Evolutionary conservation across 2,888 invertebrate genomes (phyloP).

Genomic region (Girardia tigrina): DNA sequence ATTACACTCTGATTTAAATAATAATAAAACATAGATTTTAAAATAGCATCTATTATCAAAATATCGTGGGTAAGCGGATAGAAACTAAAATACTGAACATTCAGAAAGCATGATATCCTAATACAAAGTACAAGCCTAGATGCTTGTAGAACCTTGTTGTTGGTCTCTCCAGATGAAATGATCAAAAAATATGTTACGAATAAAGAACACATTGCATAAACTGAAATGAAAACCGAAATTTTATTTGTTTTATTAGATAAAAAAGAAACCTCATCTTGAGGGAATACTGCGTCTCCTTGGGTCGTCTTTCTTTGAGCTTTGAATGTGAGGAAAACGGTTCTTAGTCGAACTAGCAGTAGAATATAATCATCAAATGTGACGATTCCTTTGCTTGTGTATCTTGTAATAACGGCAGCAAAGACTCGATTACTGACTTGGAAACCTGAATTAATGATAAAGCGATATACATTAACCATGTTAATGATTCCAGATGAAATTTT

Average conservation of each 20-base stretch:
- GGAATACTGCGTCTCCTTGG: constrained; percentile 24
- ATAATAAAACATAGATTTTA: not conserved
- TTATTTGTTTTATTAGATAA: no score
- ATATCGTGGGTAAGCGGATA: not conserved
- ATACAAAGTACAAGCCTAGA: no score
- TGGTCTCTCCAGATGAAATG: no score
- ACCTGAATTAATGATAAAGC: constrained; percentile 41
- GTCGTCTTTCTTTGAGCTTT: constrained; percentile 28
- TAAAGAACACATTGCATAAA: constrained; percentile 18
- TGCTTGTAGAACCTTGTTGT: no score
- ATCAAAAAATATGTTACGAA: not conserved
- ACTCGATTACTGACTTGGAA: constrained; percentile 76
- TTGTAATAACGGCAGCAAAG: constrained; percentile 71
- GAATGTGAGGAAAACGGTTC: constrained; percentile 66
- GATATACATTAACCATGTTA: no score
- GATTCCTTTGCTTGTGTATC: constrained; percentile 68
- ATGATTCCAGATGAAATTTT: no score
- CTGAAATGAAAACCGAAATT: no score
- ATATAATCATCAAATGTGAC: constrained; percentile 85
- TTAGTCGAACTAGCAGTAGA: constrained; percentile 77
- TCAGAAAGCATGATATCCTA: no score
- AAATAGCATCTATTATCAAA: not conserved
- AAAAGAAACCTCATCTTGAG: constrained; percentile 32
- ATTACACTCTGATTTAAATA: no score
- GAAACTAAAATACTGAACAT: not conserved